Evolutionary conservation across 2,113 vertebrate species (phyloP).

Genomic region (Sapajus apella): DNA sequence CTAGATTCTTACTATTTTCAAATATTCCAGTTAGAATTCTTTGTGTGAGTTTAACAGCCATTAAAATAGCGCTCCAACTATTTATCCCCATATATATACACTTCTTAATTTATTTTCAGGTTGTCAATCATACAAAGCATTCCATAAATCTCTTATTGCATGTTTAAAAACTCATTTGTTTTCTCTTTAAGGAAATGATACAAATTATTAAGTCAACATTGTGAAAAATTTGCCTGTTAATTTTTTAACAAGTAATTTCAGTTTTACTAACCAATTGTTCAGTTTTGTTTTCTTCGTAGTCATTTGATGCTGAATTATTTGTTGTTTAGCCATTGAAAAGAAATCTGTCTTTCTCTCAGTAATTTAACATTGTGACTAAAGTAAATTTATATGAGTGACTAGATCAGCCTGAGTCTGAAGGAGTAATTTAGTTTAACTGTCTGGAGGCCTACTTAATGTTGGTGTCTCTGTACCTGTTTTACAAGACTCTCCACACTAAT

Average conservation of each 20-base stretch:
- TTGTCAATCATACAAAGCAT: background rate
- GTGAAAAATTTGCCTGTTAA: background rate
- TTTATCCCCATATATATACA: background rate
- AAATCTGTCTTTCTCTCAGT: background rate
- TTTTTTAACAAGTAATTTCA: background rate
- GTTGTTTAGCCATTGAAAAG: background rate
- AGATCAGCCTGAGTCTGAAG: background rate
- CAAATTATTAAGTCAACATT: background rate
- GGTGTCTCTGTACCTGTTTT: background rate
- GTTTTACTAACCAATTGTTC: background rate
- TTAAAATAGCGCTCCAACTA: background rate
- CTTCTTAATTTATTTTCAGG: background rate
- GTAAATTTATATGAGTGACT: background rate
- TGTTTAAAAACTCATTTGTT: background rate
- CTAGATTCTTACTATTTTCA: background rate
- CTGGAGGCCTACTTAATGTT: background rate
- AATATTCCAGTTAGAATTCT: background rate
- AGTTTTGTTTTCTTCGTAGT: background rate
- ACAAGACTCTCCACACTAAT: background rate
- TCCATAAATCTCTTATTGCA: background rate
- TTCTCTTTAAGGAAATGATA: background rate
- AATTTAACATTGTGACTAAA: background rate
- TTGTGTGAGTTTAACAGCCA: background rate
- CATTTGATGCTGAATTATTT: background rate
- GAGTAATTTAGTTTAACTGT: conserved; percentile 7